phyloP scores from a whole-genome alignment of 2,888 invertebrate species.

The Deladenus siricidicola region DNA sequence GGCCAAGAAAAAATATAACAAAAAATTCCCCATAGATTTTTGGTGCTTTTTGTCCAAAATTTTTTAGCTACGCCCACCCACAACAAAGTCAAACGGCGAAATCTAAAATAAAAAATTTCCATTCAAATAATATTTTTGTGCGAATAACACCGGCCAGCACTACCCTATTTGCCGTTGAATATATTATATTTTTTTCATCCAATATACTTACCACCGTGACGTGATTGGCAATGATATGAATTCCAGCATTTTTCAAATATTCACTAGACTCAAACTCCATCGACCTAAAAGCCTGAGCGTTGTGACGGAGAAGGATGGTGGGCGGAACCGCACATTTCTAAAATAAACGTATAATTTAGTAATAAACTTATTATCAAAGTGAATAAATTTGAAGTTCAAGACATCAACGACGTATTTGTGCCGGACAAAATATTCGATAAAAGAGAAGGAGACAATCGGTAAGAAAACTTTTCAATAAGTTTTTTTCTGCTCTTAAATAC shows the following conservation, averaged over 20 bases:
- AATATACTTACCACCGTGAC: slow-evolving; percentile 4
- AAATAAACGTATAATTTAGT: no score
- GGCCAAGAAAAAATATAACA: background rate
- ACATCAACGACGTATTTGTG: no score
- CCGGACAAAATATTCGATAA: no score
- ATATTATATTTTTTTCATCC: background rate
- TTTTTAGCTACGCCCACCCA: background rate
- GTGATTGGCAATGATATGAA: slow-evolving; percentile 2
- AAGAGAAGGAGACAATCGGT: no score
- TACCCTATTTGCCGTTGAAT: no score
- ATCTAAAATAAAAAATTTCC: no score
- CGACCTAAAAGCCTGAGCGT: slow-evolving; percentile 1
- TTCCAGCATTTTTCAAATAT: slow-evolving; percentile 6
- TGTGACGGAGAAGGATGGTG: slow-evolving; percentile 3
- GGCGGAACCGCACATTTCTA: slow-evolving; percentile 19
- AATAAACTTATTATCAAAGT: no score
- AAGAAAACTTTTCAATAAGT: no score
- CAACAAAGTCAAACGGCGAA: background rate
- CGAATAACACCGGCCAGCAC: no score
- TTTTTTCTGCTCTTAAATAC: no score
- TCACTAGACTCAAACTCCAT: slow-evolving; percentile 12
- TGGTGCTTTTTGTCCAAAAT: background rate
- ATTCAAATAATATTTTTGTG: no score
- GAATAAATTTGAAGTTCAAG: no score
- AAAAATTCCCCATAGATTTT: background rate